Evolutionary conservation across 2,888 invertebrate genomes (phyloP).

Genomic region (Polylopha cassiicola): DNA sequence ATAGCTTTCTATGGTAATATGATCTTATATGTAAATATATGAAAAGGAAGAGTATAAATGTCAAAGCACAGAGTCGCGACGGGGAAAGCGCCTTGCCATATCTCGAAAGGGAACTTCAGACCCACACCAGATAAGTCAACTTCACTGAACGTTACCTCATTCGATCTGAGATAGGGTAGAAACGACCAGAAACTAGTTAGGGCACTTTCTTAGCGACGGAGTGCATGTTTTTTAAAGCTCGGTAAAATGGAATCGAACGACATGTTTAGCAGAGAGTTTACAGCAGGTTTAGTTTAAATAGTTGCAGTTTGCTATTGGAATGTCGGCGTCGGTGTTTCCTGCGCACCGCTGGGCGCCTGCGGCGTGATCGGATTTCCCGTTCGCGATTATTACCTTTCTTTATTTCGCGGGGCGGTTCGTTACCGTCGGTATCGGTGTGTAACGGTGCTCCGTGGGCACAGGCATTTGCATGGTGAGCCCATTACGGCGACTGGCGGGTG

Average conservation of each 20-base stretch:
- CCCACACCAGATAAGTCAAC: slow-evolving; percentile 51
- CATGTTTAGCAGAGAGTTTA: slow-evolving; percentile 33
- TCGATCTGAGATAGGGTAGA: slow-evolving; percentile 50
- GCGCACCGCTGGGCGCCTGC: slow-evolving; percentile 39
- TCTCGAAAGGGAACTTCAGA: slow-evolving; percentile 71
- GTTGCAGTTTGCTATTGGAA: slow-evolving; percentile 40
- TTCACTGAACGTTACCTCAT: slow-evolving; percentile 49
- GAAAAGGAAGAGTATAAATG: slow-evolving; percentile 75
- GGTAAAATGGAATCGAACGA: slow-evolving; percentile 29
- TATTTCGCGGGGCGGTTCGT: slow-evolving; percentile 64
- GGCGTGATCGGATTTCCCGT: slow-evolving; percentile 66
- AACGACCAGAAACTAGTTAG: slow-evolving; percentile 49
- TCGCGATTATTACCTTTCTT: slow-evolving; percentile 67
- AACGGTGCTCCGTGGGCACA: slow-evolving; percentile 59
- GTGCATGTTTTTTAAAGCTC: slow-evolving; percentile 50
- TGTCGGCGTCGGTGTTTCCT: slow-evolving; percentile 37
- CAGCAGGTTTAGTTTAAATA: slow-evolving; percentile 38
- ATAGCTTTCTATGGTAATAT: slow-evolving; percentile 19
- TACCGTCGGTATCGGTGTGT: slow-evolving; percentile 58
- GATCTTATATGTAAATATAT: slow-evolving; percentile 44
- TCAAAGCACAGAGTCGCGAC: slow-evolving; percentile 62
- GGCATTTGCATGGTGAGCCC: slow-evolving; percentile 69
- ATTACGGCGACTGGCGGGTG: slow-evolving; percentile 62
- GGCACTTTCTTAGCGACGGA: slow-evolving; percentile 57
- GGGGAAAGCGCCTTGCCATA: slow-evolving; percentile 67